Conservation (phyloP, 2,113 vertebrate genomes). For the Coturnix japonica region DNA sequence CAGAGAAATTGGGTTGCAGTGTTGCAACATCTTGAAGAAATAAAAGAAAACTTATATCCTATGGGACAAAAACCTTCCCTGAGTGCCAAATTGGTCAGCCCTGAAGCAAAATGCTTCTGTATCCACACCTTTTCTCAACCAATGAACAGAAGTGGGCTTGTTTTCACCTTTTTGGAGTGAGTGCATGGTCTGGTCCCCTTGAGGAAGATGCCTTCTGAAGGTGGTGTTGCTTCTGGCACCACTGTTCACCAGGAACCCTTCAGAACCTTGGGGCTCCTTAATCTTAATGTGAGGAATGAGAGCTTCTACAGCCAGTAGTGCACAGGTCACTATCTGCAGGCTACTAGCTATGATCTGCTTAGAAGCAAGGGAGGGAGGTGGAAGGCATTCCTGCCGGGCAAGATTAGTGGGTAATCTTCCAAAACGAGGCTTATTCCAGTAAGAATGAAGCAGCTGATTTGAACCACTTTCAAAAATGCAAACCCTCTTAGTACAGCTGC, state of each 20-base stretch:
- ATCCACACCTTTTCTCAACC: not conserved
- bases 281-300: not conserved
- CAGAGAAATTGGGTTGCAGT: not conserved
- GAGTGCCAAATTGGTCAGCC: not conserved
- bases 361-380: not conserved
- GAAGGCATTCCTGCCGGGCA: not conserved
- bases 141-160: not conserved
- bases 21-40: not conserved
- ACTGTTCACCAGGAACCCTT: not conserved
- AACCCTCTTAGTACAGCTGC: not conserved
- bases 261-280: not conserved
- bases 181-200: not conserved
- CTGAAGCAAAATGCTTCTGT: not conserved
- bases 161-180: not conserved
- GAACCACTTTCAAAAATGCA: not conserved
- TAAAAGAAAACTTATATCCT: not conserved
- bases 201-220: not conserved
- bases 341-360: not conserved
- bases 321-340: not conserved
- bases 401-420: constrained; percentile 38
- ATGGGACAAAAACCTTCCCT: not conserved
- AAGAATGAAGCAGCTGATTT: constrained; percentile 5
- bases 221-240: not conserved
- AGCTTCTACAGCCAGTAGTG: not conserved
- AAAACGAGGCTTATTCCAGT: constrained; percentile 20